These are phyloP conservation scores for Rafetus swinhoei DNA, from an alignment of 2,113 vertebrate genomes.

Conservation along the genomic window DNA sequence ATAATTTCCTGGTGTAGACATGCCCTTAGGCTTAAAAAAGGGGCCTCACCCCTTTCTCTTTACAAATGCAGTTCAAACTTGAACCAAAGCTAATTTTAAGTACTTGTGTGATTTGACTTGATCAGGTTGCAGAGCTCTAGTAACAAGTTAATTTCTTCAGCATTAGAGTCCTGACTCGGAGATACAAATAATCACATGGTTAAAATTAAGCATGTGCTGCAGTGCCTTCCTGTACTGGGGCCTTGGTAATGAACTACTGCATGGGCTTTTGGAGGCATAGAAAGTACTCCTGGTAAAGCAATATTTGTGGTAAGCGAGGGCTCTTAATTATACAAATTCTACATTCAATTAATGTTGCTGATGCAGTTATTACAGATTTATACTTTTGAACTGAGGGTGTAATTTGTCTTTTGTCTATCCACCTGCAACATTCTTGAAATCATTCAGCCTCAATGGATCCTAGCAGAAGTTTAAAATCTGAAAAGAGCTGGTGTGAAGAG, in stretches of 20 bases:
- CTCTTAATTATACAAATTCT: not conserved
- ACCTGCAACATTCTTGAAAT: not conserved
- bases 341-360: not conserved
- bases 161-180: not conserved
- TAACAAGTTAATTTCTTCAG: not conserved
- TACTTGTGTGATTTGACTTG: not conserved
- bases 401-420: not conserved
- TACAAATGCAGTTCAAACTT: not conserved
- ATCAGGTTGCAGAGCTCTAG: fast-evolving
- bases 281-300: not conserved
- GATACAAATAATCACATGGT: not conserved
- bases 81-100: not conserved
- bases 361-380: not conserved
- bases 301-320: not conserved
- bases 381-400: not conserved
- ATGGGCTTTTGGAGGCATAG: not conserved
- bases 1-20: too few relatives aligned
- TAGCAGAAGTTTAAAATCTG: not conserved
- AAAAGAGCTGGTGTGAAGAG: not conserved
- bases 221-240: not conserved
- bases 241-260: not conserved
- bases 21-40: too few relatives aligned
- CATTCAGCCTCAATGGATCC: not conserved
- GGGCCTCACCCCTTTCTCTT: fast-evolving
- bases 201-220: not conserved